Conservation (phyloP, 1,140 invertebrate species). For the Trinorchestia longiramus region DNA sequence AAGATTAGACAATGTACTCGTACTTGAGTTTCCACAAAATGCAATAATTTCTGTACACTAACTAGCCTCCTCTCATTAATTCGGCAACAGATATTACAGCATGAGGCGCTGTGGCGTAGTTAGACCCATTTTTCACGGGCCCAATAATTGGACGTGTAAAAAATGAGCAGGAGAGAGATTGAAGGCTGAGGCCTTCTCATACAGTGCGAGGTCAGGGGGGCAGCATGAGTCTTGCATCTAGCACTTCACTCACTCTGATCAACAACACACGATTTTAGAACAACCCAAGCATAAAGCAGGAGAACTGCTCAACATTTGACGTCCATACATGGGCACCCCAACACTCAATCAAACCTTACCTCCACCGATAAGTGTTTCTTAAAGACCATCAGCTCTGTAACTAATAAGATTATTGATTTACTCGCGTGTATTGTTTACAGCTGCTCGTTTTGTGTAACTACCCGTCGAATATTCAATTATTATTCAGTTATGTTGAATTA, state of each 20-base stretch:
- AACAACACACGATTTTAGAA: constrained; percentile 51
- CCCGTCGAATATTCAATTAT: constrained; percentile 53
- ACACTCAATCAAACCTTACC: constrained; percentile 50
- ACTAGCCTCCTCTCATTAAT: neutral
- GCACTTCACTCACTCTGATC: constrained; percentile 38
- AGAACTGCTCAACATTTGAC: constrained; percentile 36
- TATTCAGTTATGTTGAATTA: constrained; percentile 55
- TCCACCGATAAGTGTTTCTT: constrained; percentile 44
- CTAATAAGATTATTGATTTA: constrained; percentile 55
- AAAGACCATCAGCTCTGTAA: constrained; percentile 48
- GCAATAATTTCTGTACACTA: neutral
- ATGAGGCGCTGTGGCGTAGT: neutral
- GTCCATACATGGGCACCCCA: constrained; percentile 7
- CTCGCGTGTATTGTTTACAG: constrained; percentile 52
- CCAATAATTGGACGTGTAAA: constrained; percentile 22
- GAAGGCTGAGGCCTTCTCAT: neutral
- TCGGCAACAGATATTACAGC: constrained; percentile 6
- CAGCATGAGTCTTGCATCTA: neutral
- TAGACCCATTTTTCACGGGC: constrained; percentile 14
- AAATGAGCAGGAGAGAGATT: constrained; percentile 11
- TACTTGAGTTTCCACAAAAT: neutral
- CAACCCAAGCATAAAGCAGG: constrained; percentile 41
- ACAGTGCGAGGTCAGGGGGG: neutral
- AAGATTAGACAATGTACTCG: too few species aligned
- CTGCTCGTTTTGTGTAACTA: constrained; percentile 55